phyloP scores from a whole-genome alignment of 2,113 vertebrate species.

The Sisor rabdophorus region DNA sequence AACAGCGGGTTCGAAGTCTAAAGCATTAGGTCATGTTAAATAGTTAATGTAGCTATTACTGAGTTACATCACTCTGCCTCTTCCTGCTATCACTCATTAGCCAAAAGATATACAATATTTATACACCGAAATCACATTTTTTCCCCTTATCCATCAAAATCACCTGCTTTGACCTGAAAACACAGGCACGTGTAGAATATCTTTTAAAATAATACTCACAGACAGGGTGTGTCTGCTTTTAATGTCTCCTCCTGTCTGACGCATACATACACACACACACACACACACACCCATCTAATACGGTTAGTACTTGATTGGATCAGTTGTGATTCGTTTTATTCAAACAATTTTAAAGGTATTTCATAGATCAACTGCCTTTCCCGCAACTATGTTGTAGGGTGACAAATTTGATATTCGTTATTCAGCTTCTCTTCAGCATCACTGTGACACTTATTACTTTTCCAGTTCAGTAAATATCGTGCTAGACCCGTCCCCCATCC shows the following conservation, averaged over 20 bases:
- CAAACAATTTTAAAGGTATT: neutral
- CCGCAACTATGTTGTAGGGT: neutral
- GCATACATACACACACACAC: conserved; percentile 7
- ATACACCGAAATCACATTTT: conserved; percentile 22
- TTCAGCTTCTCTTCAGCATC: neutral
- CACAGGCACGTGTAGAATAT: conserved; percentile 6
- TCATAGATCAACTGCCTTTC: neutral
- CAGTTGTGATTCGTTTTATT: neutral
- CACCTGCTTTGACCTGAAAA: conserved; percentile 8
- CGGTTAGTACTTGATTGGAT: conserved; percentile 9
- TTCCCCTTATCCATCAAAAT: conserved; percentile 22
- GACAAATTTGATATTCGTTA: neutral
- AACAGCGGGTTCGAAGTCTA: conserved; percentile 16
- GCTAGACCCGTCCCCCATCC: neutral
- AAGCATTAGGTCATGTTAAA: conserved; percentile 30
- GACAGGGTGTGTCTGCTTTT: conserved; percentile 15
- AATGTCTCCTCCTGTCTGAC: neutral
- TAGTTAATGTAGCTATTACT: conserved; percentile 36
- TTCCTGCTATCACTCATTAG: conserved; percentile 30
- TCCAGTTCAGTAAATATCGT: conserved; percentile 5
- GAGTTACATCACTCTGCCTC: conserved; percentile 26
- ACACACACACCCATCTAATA: conserved; percentile 13
- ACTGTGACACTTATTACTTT: neutral
- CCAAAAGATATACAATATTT: conserved; percentile 29
- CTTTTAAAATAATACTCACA: conserved; percentile 6